Percentiles rank a stretch among this genome's conserved stretches.
Evolutionary conservation across 2,888 invertebrate genomes (phyloP).

Genomic region (Cerastoderma edule): DNA sequence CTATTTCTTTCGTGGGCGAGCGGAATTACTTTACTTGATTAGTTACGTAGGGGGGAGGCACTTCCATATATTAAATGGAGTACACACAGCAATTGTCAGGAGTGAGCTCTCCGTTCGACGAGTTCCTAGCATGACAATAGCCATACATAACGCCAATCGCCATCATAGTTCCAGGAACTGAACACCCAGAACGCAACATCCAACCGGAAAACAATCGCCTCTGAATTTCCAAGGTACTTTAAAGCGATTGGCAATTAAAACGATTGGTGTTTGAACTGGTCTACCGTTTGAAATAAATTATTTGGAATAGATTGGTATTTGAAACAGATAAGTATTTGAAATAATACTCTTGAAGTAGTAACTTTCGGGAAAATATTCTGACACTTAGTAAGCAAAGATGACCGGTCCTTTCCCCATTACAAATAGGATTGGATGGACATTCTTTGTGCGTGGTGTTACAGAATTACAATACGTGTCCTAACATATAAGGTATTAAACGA

Average conservation of each 20-base stretch:
- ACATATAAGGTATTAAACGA: too few species aligned
- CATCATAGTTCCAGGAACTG: neutral
- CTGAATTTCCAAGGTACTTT: neutral
- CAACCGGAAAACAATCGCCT: neutral
- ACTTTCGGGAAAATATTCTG: too few species aligned
- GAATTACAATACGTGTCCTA: too few species aligned
- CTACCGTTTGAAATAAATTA: neutral
- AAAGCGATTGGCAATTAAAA: neutral
- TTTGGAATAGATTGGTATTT: too few species aligned
- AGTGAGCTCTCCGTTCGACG: constrained; percentile 4
- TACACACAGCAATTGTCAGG: neutral
- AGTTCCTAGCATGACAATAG: neutral
- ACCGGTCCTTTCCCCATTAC: too few species aligned
- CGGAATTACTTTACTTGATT: constrained; percentile 16
- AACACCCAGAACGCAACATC: neutral
- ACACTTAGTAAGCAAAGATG: too few species aligned
- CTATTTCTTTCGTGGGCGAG: too few species aligned
- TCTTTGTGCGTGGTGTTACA: too few species aligned
- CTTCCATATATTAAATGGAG: neutral
- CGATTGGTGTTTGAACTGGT: neutral
- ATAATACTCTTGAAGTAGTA: too few species aligned
- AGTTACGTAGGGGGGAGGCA: neutral
- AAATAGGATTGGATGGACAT: too few species aligned
- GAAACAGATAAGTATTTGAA: too few species aligned
- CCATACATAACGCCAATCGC: neutral